phyloP scores from a whole-genome alignment of 2,797 vertebrate genomes.

The Myotis planiceps region DNA sequence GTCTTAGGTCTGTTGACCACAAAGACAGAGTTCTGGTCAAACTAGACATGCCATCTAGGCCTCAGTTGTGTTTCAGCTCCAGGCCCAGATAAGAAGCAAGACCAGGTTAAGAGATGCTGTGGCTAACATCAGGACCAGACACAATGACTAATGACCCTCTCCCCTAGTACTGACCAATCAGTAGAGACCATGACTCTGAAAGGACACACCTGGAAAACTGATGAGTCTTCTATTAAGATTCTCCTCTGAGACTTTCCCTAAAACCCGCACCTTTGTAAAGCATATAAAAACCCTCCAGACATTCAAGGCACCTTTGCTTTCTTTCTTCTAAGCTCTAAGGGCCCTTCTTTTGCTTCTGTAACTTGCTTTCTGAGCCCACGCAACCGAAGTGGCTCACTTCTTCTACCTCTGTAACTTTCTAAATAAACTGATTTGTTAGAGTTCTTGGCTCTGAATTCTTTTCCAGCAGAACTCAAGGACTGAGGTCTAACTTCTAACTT shows the following conservation, averaged over 20 bases:
- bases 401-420: neutral
- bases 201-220: neutral
- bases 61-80: neutral
- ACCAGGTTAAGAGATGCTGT: too few species aligned
- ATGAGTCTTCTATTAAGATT: neutral
- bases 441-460: neutral
- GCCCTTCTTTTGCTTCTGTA: neutral
- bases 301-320: neutral
- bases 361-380: neutral
- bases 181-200: neutral
- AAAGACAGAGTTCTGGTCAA: neutral
- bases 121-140: neutral
- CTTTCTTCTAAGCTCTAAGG: neutral
- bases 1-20: neutral
- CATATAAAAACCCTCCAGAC: neutral
- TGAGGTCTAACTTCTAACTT: neutral
- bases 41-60: neutral
- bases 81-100: neutral
- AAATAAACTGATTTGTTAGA: neutral
- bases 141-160: too few species aligned
- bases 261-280: neutral
- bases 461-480: neutral
- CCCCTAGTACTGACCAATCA: neutral
- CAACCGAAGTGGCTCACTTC: neutral
- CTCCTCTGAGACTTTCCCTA: neutral